phyloP scores from a whole-genome alignment of 2,797 vertebrate genomes.

The Danio tinwini region DNA sequence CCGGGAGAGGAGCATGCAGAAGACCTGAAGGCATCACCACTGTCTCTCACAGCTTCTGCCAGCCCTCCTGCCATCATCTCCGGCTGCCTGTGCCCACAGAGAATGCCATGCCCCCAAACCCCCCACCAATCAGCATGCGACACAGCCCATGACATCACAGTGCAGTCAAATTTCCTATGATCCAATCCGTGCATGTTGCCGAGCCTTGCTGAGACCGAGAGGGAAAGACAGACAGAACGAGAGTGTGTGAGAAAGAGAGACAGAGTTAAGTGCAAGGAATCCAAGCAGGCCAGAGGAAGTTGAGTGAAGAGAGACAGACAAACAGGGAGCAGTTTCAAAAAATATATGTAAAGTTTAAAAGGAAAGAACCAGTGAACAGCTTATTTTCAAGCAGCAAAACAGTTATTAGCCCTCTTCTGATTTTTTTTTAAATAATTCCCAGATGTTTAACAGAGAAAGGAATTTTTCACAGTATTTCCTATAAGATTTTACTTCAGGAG shows the following conservation, averaged over 20 bases:
- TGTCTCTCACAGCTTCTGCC: conserved; percentile 72
- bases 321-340: not conserved
- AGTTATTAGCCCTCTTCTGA: no score
- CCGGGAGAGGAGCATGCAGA: conserved; percentile 62
- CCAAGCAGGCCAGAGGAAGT: conserved; percentile 53
- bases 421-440: no score
- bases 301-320: conserved; percentile 30
- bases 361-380: not conserved
- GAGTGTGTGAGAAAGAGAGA: conserved; percentile 28
- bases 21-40: conserved; percentile 67
- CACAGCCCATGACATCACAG: conserved; percentile 73
- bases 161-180: conserved; percentile 77
- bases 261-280: conserved; percentile 50
- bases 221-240: conserved; percentile 52
- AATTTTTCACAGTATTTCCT: no score
- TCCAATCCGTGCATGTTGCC: conserved; percentile 77
- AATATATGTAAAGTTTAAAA: conserved; percentile 7
- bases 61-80: conserved; percentile 65
- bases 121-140: conserved; percentile 70
- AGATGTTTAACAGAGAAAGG: no score
- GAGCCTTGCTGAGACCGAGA: conserved; percentile 66
- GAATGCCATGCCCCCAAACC: conserved; percentile 40
- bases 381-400: no score
- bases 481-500: no score
- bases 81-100: conserved; percentile 62